Evolutionary conservation across 2,888 invertebrate genomes (phyloP).

Genomic region (Neria commutata): DNA sequence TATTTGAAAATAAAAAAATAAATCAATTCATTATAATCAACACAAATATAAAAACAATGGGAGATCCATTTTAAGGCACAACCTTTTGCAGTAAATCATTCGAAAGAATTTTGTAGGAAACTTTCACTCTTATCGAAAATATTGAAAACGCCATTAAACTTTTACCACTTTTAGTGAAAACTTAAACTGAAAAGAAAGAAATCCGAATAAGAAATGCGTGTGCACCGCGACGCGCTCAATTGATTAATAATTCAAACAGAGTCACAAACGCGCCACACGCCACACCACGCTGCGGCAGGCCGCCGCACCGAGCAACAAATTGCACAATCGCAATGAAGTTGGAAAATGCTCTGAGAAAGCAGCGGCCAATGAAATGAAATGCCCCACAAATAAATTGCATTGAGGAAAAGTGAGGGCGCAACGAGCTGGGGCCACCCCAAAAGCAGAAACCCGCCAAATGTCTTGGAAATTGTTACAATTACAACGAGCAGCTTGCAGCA

Average conservation of each 20-base stretch:
- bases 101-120: too few relatives aligned
- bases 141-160: background rate
- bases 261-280: background rate
- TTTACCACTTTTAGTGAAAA: background rate
- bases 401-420: background rate
- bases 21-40: background rate
- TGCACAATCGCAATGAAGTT: background rate
- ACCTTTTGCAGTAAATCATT: conserved; percentile 46
- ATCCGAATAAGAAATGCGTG: background rate
- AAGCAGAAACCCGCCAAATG: background rate
- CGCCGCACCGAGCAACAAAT: background rate
- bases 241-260: conserved; percentile 6
- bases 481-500: background rate
- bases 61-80: conserved; percentile 30
- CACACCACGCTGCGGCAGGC: background rate
- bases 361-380: too few relatives aligned
- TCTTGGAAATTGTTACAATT: background rate
- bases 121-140: background rate
- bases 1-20: background rate
- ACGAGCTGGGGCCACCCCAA: background rate
- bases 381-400: background rate
- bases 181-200: background rate
- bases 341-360: too few relatives aligned
- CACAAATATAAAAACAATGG: conserved; percentile 18
- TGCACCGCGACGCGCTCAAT: conserved; percentile 8